A percentile compares a stretch with the other conserved stretches of the same genome.
phyloP scores from a whole-genome alignment of 2,797 vertebrate genomes.

The Mastacembelus armatus region DNA sequence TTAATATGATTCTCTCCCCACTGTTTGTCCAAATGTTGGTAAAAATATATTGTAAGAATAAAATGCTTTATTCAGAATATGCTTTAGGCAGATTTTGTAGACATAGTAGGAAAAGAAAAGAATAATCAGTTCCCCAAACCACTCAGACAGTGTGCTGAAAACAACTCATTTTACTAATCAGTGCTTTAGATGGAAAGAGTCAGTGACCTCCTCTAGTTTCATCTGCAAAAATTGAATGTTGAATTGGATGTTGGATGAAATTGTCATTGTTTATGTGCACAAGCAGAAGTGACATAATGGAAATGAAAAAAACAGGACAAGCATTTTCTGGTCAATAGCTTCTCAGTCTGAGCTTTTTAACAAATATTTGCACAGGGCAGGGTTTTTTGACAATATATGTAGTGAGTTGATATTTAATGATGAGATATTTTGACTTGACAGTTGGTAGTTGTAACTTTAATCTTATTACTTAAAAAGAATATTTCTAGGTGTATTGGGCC shows the following conservation, averaged over 20 bases:
- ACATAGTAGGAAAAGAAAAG: background rate
- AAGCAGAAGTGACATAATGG: background rate
- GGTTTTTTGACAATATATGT: background rate
- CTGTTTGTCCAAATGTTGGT: background rate
- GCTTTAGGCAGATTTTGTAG: background rate
- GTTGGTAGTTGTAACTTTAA: background rate
- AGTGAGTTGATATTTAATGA: background rate
- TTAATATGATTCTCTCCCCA: background rate
- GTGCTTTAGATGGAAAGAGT: background rate
- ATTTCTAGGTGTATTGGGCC: background rate
- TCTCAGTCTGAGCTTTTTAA: background rate
- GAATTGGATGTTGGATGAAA: background rate
- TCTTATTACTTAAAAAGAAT: too few species aligned
- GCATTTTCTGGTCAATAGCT: background rate
- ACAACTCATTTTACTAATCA: background rate
- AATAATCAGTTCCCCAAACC: background rate
- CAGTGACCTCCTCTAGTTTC: background rate
- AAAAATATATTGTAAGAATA: background rate
- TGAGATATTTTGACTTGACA: background rate
- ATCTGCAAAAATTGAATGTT: conserved; percentile 2
- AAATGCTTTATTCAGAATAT: background rate
- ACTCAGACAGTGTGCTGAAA: background rate
- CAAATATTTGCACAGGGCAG: background rate
- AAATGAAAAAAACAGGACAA: conserved; percentile 4
- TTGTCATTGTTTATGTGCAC: conserved; percentile 9